Conservation (phyloP, 2,113 vertebrate species). For the Pavo muticus region DNA sequence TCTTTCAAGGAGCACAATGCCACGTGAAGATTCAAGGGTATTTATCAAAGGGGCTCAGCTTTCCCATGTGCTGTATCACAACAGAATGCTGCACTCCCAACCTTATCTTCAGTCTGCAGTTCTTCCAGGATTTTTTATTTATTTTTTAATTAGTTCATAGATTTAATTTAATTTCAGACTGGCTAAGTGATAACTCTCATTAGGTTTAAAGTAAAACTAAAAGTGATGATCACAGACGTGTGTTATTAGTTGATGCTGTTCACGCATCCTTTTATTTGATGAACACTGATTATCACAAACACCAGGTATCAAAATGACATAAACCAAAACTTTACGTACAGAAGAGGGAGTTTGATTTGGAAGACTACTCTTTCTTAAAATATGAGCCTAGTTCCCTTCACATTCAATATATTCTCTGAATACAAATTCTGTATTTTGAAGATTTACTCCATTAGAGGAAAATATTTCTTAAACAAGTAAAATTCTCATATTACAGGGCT, state of each 20-base stretch:
- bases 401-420: background rate
- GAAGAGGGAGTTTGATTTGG: background rate
- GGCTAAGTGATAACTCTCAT: background rate
- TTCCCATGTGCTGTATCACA: background rate
- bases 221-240: background rate
- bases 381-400: background rate
- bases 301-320: background rate
- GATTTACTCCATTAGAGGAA: background rate
- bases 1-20: background rate
- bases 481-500: background rate
- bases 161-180: background rate
- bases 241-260: background rate
- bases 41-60: background rate
- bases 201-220: background rate
- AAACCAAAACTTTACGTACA: background rate
- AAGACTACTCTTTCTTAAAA: background rate
- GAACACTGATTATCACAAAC: background rate
- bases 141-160: background rate
- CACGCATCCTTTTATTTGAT: background rate
- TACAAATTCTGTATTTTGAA: background rate
- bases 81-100: background rate
- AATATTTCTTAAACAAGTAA: background rate
- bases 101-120: background rate
- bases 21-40: background rate
- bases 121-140: background rate